Evolutionary conservation across 92 coral and sea anemone species (phyloP).

Genomic region (Porites lobata): DNA sequence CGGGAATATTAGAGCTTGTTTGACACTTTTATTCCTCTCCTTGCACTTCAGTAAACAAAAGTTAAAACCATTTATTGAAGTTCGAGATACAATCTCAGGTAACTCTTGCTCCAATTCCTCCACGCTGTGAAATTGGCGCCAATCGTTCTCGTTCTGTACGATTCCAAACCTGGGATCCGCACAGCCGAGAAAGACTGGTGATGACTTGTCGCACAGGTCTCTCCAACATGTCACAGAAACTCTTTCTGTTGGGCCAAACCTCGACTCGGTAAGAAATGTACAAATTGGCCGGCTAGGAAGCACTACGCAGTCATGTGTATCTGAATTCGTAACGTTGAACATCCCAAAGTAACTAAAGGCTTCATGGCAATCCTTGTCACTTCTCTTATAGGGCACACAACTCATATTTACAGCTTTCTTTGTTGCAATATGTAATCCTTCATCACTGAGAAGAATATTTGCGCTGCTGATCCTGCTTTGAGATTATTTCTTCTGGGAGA

Average conservation of each 20-base stretch:
- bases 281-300: conserved; percentile 65
- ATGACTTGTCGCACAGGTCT: conserved; percentile 54
- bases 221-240: conserved; percentile 67
- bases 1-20: conserved; percentile 87
- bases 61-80: conserved; percentile 71
- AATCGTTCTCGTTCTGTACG: conserved; percentile 51
- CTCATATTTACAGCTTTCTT: conserved; percentile 29
- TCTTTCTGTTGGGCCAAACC: conserved; percentile 53
- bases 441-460: conserved; percentile 13
- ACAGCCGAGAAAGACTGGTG: conserved; percentile 75
- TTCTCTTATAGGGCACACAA: conserved; percentile 69
- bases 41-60: conserved; percentile 83
- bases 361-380: conserved; percentile 56
- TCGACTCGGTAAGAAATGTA: conserved; percentile 61
- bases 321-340: conserved; percentile 51
- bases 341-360: conserved; percentile 72
- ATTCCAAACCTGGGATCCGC: conserved; percentile 73
- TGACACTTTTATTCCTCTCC: conserved; percentile 33
- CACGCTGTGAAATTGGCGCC: conserved; percentile 64
- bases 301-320: conserved; percentile 48
- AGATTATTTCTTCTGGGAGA: not conserved
- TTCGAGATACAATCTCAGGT: conserved; percentile 63
- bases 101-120: conserved; percentile 62
- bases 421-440: conserved; percentile 13
- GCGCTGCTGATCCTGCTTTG: not conserved